Evolutionary conservation across 2,888 invertebrate genomes (phyloP), one percentile per base, ranked within the genome.

Genomic region (Blomia tropicalis): DNA sequence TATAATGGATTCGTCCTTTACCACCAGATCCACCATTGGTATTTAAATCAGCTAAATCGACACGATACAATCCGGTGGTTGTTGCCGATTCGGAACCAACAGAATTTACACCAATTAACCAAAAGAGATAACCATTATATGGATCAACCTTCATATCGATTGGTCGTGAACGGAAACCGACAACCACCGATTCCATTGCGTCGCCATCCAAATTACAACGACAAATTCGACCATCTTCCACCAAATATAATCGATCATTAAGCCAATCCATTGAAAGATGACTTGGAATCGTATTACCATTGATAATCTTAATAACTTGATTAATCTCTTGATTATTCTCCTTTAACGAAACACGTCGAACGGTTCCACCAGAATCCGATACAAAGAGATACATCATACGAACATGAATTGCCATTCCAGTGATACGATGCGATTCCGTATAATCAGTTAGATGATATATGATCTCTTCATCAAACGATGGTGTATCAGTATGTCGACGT

Each of bases 131-230:
- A 80, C 92, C 93, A 73, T 92, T 92, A 70, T 86, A 83, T 32
- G 93, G 88, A 77, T 93, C 93, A 0, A 90, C 85, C 76, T 88
- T 84, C 68, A 93, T 80, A 70, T 87, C 85, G 62, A 81, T 79
- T 0, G 90, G 85, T 68, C 81, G 79, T 7, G 43, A 23, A 59
- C 78, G 77, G 62, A 89, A 78, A 83, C 83, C 14, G 83, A 14
- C 81, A 64, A 83, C 76, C 0, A 86, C 83, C 0, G 84, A 80
- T 7, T 82, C 80, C 65, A 84, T 76, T 62, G 81, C 80, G 67
- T 78, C 79, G 0, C 87, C 87, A 70, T 84, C 82, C 43, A 88
- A 78, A 70, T 82, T 81, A 70, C 85, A 86, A 58, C 84, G 77
- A 60, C 82, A 79, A 66, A 73, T 72, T 67, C 81, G 79, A 44